Conservation (phyloP, 1,140 invertebrate species). For the Hesperophylax magnus region DNA sequence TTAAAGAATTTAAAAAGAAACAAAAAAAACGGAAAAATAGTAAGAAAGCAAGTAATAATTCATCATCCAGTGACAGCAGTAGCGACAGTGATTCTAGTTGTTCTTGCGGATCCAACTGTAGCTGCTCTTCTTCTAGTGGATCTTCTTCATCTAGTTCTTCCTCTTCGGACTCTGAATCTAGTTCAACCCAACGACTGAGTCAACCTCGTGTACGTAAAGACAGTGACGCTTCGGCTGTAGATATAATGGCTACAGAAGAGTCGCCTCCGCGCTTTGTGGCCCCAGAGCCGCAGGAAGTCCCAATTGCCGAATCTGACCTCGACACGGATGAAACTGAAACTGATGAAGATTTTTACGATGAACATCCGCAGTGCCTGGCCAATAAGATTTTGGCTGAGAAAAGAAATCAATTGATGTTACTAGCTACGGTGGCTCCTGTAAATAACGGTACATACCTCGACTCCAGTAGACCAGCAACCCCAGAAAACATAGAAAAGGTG, state of each 20-base stretch:
- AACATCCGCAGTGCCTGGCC: conserved; percentile 80
- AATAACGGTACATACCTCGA: conserved; percentile 74
- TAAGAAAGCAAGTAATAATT: conserved; percentile 61
- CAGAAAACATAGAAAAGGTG: conserved; percentile 64
- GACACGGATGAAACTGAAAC: conserved; percentile 87
- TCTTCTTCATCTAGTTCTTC: conserved; percentile 81
- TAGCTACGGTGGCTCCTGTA: conserved; percentile 72
- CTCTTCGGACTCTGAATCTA: conserved; percentile 73
- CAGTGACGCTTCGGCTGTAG: conserved; percentile 66
- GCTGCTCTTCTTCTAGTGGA: conserved; percentile 78
- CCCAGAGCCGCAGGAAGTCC: conserved; percentile 68
- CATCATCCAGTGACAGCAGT: conserved; percentile 79
- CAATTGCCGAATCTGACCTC: conserved; percentile 83
- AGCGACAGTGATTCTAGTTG: conserved; percentile 84
- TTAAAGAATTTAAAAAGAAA: conserved; percentile 68
- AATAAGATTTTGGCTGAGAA: conserved; percentile 81
- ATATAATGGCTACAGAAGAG: conserved; percentile 69
- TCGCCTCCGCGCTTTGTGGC: conserved; percentile 62
- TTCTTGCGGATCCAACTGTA: conserved; percentile 85
- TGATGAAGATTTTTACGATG: conserved; percentile 89
- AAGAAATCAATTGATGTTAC: conserved; percentile 76
- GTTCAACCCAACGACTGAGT: conserved; percentile 65
- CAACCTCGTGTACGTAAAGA: conserved; percentile 64
- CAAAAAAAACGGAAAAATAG: conserved; percentile 66
- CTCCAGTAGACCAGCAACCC: conserved; percentile 73